Evolutionary conservation across 1,140 invertebrate genomes (phyloP).

Genomic region (Tetraneura akinire): DNA sequence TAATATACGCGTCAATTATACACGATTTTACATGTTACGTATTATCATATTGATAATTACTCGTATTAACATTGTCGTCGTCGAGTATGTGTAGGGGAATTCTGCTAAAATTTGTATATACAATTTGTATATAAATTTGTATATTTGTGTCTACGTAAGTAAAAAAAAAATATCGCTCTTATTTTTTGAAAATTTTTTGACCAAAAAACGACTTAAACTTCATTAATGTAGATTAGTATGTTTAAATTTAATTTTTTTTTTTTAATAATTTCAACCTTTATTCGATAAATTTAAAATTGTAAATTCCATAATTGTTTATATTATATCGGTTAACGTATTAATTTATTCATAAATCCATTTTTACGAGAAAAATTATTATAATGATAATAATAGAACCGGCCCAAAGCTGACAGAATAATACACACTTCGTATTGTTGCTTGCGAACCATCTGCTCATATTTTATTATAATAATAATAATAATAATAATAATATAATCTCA

Average conservation of each 20-base stretch:
- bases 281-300: background rate
- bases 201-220: background rate
- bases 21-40: no score
- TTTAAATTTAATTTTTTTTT: no score
- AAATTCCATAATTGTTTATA: background rate
- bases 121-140: no score
- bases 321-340: background rate
- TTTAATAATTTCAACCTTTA: background rate
- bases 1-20: no score
- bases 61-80: no score
- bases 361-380: background rate
- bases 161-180: no score
- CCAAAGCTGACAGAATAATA: background rate
- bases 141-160: no score
- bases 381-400: background rate
- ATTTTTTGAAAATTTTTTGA: no score
- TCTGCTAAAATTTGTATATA: no score
- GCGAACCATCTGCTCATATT: background rate
- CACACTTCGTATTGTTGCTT: background rate
- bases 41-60: no score
- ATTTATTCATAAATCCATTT: background rate
- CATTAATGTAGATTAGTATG: no score
- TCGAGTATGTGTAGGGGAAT: no score
- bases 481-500: background rate
- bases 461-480: background rate